Evolutionary conservation across 2,888 invertebrate species (phyloP), one percentile per base, ranked within the genome.

Genomic region (Smittia aterrima): DNA sequence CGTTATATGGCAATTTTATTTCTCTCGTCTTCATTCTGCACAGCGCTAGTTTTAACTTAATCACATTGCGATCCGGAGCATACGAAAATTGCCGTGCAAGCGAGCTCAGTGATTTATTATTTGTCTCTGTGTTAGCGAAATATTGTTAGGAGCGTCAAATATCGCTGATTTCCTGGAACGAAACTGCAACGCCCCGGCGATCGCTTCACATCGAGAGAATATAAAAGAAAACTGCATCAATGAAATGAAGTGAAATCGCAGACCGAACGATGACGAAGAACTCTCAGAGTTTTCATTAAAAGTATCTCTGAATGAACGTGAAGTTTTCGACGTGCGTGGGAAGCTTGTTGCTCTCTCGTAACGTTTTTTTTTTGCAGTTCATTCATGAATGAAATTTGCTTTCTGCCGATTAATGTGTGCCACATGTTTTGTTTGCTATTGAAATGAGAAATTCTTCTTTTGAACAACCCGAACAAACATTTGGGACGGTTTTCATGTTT

Each of bases 281-380:
- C n/a, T 32, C 4, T 32, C 32, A 6, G 32, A 32, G 32, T 3
- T 58, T 58, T 20, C 58, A 9, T 18, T 58, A 22, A 58, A 58
- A 58, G 58, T 22, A 58, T 58, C 22, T 18, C 11, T 70, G 53
- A 70, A 70, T 70, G 70, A 70, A 70, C 70, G 54, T 70, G 53
- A 4, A 4, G 2, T 32, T 32, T 32, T 25, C 53, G n/a, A 70
- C 54, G 41, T 70, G 70, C 70, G 70, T 70, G 70, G 70, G 70
- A 70, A 70, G 70, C 24, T 54, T 7, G 25, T 16, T 16, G 41
- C 32, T 24, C 20, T n/a, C 24, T 22, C 18, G 24, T 53, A n/a
- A n/a, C n/a, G n/a, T 53, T 66, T 40, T 66, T 66, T 24, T 38
- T 32, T 24, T 68, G 32, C 41, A 68, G 53, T 32, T 32, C 32